Percentiles rank a stretch among this genome's conserved stretches.
Conservation (phyloP, 2,797 vertebrate genomes). For the Brotogeris chrysoptera region DNA sequence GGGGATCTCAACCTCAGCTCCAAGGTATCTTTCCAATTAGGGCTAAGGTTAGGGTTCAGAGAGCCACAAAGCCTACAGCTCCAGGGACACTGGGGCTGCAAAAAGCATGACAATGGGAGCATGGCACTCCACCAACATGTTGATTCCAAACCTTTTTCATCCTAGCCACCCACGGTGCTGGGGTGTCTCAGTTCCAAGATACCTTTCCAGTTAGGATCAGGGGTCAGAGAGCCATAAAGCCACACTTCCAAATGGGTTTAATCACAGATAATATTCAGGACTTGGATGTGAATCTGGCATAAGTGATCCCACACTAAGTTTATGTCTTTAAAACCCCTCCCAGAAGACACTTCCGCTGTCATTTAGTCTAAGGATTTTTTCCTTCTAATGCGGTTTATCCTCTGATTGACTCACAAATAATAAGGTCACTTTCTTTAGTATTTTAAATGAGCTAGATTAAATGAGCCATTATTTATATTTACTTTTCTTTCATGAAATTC, state of each 20-base stretch:
- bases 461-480: fast-evolving
- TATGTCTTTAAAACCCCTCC: not conserved
- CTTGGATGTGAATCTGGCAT: not conserved
- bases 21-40: not conserved
- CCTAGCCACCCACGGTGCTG: not conserved
- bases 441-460: not conserved
- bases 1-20: not conserved
- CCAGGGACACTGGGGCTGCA: not conserved
- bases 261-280: not conserved
- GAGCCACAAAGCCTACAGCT: not conserved
- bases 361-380: not conserved
- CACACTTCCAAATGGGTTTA: not conserved
- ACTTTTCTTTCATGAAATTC: not conserved
- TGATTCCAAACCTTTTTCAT: not conserved
- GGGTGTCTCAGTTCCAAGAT: not conserved
- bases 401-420: not conserved
- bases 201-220: not conserved
- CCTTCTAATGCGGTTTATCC: not conserved
- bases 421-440: not conserved
- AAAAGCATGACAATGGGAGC: not conserved
- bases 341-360: not conserved
- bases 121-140: not conserved
- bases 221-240: not conserved
- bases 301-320: not conserved
- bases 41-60: not conserved